Base-by-base conservation (phyloP, 2,888 invertebrate species). In the Candidula unifasciata region DNA sequence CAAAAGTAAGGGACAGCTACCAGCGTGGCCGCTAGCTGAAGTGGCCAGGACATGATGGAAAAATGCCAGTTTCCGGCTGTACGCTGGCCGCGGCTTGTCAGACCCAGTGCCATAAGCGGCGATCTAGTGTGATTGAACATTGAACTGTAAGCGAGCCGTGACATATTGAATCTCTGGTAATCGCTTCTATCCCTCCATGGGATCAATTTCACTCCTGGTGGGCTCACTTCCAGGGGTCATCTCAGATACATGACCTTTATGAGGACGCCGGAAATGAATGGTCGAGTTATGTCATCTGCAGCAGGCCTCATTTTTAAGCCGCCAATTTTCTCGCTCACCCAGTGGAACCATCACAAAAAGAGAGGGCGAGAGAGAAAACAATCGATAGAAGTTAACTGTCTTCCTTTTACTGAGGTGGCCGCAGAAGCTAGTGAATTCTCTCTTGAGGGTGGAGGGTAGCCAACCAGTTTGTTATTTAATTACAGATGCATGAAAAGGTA, bases 91-190 rank as follows among this genome's bases (percentile, higher is more conserved):
- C 57, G 52, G 54, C 78, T 85, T 84, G 88, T 88, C 88, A 88
- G 77, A 60, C 73, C 52, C 88, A 88, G 86, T 35, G 82, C 86
- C 87, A 88, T 88, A 86, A 88, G 85, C 71, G 79, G 83, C 86
- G 88, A 88, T 88, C 82, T 88, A 88, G 85, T 85, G 88, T 88
- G 87, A 88, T 88, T 88, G 88, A 88, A 88, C 86, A 86, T 87
- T 87, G 87, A 88, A 87, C 88, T 88, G 88, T 87, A 85, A 86
- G 78, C 88, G 86, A 86, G 86, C 87, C 85, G 86, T 87, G 87
- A 87, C 88, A 87, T 87, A 88, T 87, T 88, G 87, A 85, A 86
- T 80, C 77, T 69, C 79, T 83, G 86, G 86, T 86, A 88, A 88
- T 86, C 88, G 86, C 82, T 83, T 86, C 73, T 60, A 66, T 66